A percentile compares a stretch with the other conserved stretches of the same genome.
These are phyloP conservation scores for Orussus abietinus DNA, from an alignment of 1,140 invertebrate genomes.

Conservation along the genomic window DNA sequence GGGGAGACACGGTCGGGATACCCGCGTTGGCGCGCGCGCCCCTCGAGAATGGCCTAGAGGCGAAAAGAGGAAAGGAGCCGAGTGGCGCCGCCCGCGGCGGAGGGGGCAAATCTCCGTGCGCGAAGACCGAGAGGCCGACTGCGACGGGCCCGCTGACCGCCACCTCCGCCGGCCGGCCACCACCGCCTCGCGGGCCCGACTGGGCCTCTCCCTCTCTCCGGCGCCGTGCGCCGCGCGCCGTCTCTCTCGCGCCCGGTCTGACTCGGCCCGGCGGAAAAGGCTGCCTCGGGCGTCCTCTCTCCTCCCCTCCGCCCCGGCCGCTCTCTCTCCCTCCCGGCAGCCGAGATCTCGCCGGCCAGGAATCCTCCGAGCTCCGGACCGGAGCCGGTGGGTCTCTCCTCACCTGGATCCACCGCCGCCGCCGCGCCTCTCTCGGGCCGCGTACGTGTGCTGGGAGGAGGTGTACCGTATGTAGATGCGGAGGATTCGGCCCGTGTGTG, in stretches of 20 bases:
- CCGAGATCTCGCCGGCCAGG: no score
- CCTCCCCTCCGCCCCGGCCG: neutral
- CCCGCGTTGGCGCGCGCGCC: slow-evolving; percentile 50
- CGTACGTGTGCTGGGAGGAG: no score
- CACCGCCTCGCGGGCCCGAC: slow-evolving; percentile 8
- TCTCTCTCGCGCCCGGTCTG: slow-evolving; percentile 7
- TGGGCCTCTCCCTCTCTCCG: slow-evolving; percentile 23
- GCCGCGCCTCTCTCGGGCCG: no score
- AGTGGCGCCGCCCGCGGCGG: slow-evolving; percentile 50
- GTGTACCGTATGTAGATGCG: no score
- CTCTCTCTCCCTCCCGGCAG: neutral
- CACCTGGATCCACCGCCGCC: no score
- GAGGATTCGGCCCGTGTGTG: no score
- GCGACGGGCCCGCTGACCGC: slow-evolving; percentile 23
- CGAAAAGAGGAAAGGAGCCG: slow-evolving; percentile 52
- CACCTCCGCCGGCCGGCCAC: slow-evolving; percentile 27
- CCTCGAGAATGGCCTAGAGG: slow-evolving; percentile 54
- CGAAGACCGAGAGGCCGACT: slow-evolving; percentile 39
- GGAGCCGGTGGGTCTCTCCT: no score
- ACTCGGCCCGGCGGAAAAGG: slow-evolving; percentile 2
- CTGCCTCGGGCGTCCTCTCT: neutral
- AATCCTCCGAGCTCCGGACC: no score
- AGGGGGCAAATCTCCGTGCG: slow-evolving; percentile 42
- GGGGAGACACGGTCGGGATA: slow-evolving; percentile 29
- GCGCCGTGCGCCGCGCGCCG: slow-evolving; percentile 3